Evolutionary conservation across 2,113 vertebrate genomes (phyloP).

Genomic region (Scortum barcoo): DNA sequence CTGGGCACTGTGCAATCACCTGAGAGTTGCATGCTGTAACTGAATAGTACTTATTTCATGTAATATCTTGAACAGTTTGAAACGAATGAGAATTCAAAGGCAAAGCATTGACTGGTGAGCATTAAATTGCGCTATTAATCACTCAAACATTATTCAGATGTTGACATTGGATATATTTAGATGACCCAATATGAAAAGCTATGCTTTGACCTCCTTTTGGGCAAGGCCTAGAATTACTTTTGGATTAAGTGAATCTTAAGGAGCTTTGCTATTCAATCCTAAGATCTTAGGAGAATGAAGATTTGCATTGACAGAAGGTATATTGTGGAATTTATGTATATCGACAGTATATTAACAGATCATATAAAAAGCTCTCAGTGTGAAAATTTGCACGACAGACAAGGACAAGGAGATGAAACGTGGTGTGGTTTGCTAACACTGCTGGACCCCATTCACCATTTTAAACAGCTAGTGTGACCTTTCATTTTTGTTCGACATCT

Average conservation of each 20-base stretch:
- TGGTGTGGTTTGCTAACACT: neutral
- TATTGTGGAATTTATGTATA: neutral
- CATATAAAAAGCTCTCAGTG: neutral
- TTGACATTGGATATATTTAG: slow-evolving; percentile 38
- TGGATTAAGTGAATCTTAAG: neutral
- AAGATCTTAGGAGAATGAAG: neutral
- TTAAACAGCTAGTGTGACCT: neutral
- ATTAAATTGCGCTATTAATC: slow-evolving; percentile 62
- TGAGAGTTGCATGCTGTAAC: slow-evolving; percentile 61
- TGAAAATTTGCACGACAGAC: neutral
- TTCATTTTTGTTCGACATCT: neutral
- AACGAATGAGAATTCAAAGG: slow-evolving; percentile 28
- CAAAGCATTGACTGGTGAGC: slow-evolving; percentile 49
- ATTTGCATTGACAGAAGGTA: neutral
- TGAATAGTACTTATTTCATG: slow-evolving; percentile 63
- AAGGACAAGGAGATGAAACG: neutral
- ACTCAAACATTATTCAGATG: slow-evolving; percentile 49
- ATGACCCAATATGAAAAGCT: slow-evolving; percentile 22
- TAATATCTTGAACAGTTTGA: slow-evolving; percentile 56
- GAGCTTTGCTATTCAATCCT: neutral
- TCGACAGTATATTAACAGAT: neutral
- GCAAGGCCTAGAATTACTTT: neutral
- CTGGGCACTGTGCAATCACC: slow-evolving; percentile 75
- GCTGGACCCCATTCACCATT: neutral
- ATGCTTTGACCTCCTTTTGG: slow-evolving; percentile 14